Percentiles rank a stretch among this genome's conserved stretches.
Evolutionary conservation across 2,888 invertebrate genomes (phyloP).

Genomic region (Luperina nickerlii): DNA sequence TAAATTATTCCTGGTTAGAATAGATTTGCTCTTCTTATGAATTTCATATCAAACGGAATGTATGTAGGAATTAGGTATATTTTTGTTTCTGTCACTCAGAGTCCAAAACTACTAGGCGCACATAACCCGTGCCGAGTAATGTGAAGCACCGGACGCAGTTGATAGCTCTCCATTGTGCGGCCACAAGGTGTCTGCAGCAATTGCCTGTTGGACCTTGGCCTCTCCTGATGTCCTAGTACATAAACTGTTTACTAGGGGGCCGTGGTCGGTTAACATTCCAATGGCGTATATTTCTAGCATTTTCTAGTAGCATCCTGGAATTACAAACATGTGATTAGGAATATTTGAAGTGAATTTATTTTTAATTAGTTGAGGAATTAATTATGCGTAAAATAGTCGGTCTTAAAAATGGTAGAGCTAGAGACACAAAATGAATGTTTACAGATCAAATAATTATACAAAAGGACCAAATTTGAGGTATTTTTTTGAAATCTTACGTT

Average conservation of each 20-base stretch:
- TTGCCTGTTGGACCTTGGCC: conserved; percentile 73
- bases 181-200: conserved; percentile 69
- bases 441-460: neutral
- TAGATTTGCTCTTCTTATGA: neutral
- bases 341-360: neutral
- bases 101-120: conserved; percentile 48
- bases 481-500: neutral
- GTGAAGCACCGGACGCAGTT: conserved; percentile 68
- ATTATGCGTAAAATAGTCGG: neutral
- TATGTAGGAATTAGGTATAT: neutral
- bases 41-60: neutral
- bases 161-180: conserved; percentile 69
- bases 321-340: neutral
- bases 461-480: neutral
- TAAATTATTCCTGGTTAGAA: neutral
- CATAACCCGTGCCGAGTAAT: conserved; percentile 55
- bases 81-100: conserved; percentile 13
- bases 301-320: conserved; percentile 13
- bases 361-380: neutral
- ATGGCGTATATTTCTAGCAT: conserved; percentile 24
- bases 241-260: conserved; percentile 51
- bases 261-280: conserved; percentile 29
- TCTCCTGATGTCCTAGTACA: conserved; percentile 69
- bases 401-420: neutral
- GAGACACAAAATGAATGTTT: neutral